A percentile compares a stretch with the other conserved stretches of the same genome.
Evolutionary conservation across 2,888 invertebrate genomes (phyloP).

Genomic region (Stenolophus ochropezus): DNA sequence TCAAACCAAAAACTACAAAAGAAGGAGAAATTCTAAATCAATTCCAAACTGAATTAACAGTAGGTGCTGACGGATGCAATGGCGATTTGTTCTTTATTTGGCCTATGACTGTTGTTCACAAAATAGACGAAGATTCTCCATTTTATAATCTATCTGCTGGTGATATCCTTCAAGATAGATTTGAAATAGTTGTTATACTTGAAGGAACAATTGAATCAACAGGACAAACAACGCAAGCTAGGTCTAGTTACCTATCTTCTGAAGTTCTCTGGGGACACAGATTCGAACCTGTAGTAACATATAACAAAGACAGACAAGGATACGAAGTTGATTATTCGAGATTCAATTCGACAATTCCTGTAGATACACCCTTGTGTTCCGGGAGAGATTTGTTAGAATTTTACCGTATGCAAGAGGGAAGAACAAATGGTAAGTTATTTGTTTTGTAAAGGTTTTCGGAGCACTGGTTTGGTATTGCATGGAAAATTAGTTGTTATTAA

Average conservation of each 20-base stretch:
- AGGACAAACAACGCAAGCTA: constrained; percentile 86
- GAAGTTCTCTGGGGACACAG: constrained; percentile 93
- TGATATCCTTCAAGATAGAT: constrained; percentile 88
- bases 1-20: constrained; percentile 86
- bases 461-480: neutral
- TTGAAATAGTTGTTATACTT: constrained; percentile 90
- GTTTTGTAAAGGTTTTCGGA: neutral
- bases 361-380: constrained; percentile 92
- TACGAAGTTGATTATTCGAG: constrained; percentile 93
- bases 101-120: constrained; percentile 95
- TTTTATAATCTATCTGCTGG: constrained; percentile 92
- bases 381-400: constrained; percentile 80
- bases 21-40: constrained; percentile 88
- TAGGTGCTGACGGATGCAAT: constrained; percentile 88
- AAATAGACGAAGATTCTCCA: constrained; percentile 90
- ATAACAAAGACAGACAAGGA: constrained; percentile 81
- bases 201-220: constrained; percentile 95
- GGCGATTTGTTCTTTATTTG: constrained; percentile 95
- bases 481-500: neutral
- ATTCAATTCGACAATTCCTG: constrained; percentile 88
- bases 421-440: constrained; percentile 75
- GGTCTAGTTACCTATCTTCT: constrained; percentile 86
- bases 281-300: constrained; percentile 86
- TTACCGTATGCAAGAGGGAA: constrained; percentile 77
- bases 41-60: constrained; percentile 86